phyloP scores from a whole-genome alignment of 2,797 vertebrate genomes.

The Microhierax caerulescens region DNA sequence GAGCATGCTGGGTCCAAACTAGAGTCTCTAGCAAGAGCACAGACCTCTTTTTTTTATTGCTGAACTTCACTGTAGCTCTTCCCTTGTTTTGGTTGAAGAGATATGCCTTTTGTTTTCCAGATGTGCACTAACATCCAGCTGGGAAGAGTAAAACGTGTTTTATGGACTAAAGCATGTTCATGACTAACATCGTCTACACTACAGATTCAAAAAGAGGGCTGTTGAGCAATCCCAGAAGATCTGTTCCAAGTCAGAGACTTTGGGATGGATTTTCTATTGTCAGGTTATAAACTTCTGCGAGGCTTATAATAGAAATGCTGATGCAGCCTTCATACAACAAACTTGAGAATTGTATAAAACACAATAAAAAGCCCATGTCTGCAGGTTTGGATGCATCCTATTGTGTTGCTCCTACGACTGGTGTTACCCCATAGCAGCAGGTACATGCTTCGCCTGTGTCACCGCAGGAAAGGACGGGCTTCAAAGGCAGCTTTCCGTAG shows the following conservation, averaged over 20 bases:
- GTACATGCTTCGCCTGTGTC: background rate
- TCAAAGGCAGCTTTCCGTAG: background rate
- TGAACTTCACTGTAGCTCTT: background rate
- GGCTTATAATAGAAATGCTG: background rate
- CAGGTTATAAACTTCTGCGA: slow-evolving; percentile 5
- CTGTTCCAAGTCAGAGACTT: background rate
- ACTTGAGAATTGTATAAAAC: background rate
- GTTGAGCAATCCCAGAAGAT: background rate
- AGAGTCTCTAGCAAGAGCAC: background rate
- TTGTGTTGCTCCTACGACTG: background rate
- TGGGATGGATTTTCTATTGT: slow-evolving; percentile 16
- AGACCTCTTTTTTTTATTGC: background rate
- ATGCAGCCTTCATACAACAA: background rate
- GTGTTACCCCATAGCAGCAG: background rate
- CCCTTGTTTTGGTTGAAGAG: background rate
- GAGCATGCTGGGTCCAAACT: background rate
- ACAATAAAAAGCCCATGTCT: background rate
- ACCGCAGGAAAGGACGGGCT: background rate
- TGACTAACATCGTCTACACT: background rate
- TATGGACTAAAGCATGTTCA: slow-evolving; percentile 12
- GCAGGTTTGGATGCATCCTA: background rate
- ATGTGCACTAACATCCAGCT: slow-evolving; percentile 42
- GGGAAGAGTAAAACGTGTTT: slow-evolving; percentile 24
- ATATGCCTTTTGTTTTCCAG: slow-evolving; percentile 39
- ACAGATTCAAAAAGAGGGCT: background rate